Base-by-base conservation (phyloP, 2,888 invertebrate genomes). In the Drosophila affinis region DNA sequence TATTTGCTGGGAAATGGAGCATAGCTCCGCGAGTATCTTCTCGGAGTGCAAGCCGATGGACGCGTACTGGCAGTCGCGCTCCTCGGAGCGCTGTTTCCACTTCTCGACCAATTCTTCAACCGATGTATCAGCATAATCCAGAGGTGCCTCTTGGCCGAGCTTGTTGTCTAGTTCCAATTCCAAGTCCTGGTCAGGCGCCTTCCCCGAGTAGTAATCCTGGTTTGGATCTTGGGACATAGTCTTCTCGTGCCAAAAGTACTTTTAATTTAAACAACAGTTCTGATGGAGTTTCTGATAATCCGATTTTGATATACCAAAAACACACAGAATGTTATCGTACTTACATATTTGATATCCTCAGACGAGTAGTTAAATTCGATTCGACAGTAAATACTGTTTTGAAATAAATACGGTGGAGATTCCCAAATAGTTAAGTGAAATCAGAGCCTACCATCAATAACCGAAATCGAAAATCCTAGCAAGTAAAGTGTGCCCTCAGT, bases 101-200 rank as follows among this genome's bases (percentile, higher is more conserved):
- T 51, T 51, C n/a, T 39, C 39, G 29, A 51, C 51, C 24, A 34
- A 54, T 24, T 39, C n/a, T 5, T 39, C 39, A 39, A 39, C 39
- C 39, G 39, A n/a, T 39, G n/a, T 3, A 39, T 39, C 39, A n/a
- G 7, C n/a, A 39, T 39, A 39, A 2, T 39, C 14, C 39, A 39
- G n/a, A n/a, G 39, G 39, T 7, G 7, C 14, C 39, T 39, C 39
- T 7, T n/a, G 39, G 39, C 39, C 39, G n/a, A 6, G 7, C 4
- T 3, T 6, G 39, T 7, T n/a, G 6, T 14, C n/a, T 2, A 7
- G 6, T n/a, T 39, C 39, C n/a, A 39, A 14, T n/a, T 7, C 14
- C 14, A 14, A n/a, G 39, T n/a, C n/a, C 39, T n/a, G 39, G 7
- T 39, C 39, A 3, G 39, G 3, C 2, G 1, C 5, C 39, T 39